Evolutionary conservation across 2,113 vertebrate species (phyloP), one percentile per base, ranked within the genome.

Genomic region (Mesembrinibis cayennensis): DNA sequence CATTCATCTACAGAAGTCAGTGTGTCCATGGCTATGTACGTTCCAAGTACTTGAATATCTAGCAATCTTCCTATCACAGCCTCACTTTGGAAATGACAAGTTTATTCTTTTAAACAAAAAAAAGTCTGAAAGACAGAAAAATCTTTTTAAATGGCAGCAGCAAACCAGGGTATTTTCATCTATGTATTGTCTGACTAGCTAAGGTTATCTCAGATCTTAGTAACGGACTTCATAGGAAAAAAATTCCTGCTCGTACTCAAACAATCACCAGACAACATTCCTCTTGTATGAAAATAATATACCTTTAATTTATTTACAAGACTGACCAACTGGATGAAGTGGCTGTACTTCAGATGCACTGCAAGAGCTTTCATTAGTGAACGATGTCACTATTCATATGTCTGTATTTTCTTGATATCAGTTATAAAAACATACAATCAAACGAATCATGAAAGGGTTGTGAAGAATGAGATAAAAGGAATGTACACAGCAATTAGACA

Each of bases 301-400:
- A 87, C 84, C 91, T 97, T 97, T 97, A 95, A 97, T 97, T 96
- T 82, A 96, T 96, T 97, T 97, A 97, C 95, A 97, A 30, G 91
- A 94, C 89, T 89, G 89, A 96, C 82, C 87, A 76, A 67, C 62
- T 90, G 87, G 91, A 91, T 88, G 87, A 96, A 93, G 95, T 94
- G 81, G 89, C 94, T 95, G 88, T 62, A 94, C 85, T 91, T 95
- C 91, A 73, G 67, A 76, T 90, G 87, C 87, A 90, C 83, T 82
- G 73, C 81, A 88, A 89, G 59, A 90, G 42, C 52, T 86, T 80
- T 61, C 73, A 59, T 73, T 40, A 89, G 65, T 76, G 91, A 96
- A 65, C 66, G 34, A 16, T 9, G 73, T 78, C 74, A 77, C 66
- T 85, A 47, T 44, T 87, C 66, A 25, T 65, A 92, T 4, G 78